A percentile compares a stretch with the other conserved stretches of the same genome.
Evolutionary conservation across 2,888 invertebrate genomes (phyloP).

Genomic region (Aquatica leii): DNA sequence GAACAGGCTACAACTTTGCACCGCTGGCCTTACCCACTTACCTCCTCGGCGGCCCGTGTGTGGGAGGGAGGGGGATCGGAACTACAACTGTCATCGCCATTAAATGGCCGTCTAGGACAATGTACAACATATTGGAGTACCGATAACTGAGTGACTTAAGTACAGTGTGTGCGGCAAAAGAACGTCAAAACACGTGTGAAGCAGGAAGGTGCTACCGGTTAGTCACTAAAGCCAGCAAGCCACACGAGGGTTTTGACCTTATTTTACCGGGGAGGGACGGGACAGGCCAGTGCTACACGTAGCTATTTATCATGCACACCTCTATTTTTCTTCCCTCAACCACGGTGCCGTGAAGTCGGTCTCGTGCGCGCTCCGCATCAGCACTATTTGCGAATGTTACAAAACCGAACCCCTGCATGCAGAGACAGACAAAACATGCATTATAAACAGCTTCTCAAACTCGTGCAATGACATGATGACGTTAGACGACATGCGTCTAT

Average conservation of each 20-base stretch:
- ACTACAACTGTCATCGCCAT: conserved; percentile 57
- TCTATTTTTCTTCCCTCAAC: conserved; percentile 99
- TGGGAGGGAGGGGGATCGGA: conserved; percentile 64
- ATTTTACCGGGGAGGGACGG: conserved; percentile 62
- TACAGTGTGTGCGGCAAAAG: conserved; percentile 61
- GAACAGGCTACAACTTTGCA: conserved; percentile 69
- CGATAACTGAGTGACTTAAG: conserved; percentile 47
- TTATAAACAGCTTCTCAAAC: conserved; percentile 83
- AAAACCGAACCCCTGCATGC: conserved; percentile 99
- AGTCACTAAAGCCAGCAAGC: conserved; percentile 63
- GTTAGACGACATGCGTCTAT: conserved; percentile 61
- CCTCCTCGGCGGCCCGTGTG: conserved; percentile 61
- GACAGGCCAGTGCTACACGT: conserved; percentile 69
- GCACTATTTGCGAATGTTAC: conserved; percentile 99
- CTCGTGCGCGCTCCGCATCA: conserved; percentile 99
- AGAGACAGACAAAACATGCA: conserved; percentile 94
- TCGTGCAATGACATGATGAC: conserved; percentile 75
- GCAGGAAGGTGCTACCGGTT: conserved; percentile 61
- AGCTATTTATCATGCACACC: conserved; percentile 91
- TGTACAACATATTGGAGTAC: conserved; percentile 60
- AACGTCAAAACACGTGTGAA: conserved; percentile 64
- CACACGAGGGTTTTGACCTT: conserved; percentile 63
- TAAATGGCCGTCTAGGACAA: conserved; percentile 74
- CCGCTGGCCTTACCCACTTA: conserved; percentile 62
- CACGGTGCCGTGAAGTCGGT: conserved; percentile 99